Evolutionary conservation across 2,797 vertebrate species (phyloP), one percentile per base, ranked within the genome.

Genomic region (Nyctibius grandis): DNA sequence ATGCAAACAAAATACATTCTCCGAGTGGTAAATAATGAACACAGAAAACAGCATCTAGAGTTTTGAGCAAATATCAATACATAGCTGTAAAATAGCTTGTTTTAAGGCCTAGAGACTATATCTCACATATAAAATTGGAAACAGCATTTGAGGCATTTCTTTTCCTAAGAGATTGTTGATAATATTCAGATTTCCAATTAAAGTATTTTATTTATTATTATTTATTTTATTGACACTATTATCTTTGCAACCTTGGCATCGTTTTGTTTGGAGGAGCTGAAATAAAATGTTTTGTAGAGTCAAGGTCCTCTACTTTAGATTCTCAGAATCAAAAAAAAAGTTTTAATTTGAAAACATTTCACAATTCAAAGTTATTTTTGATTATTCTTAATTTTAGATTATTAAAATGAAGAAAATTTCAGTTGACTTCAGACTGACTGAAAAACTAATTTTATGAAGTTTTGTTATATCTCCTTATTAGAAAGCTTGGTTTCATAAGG

Each of bases 31-130:
- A 95, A 92, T 77, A 92, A 89, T 75, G 75, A 85, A 75, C 70
- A 68, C 28, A 84, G 85, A 57, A 76, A 84, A 59, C 8, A 91
- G 50, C 73, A 69, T 16, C 61, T 22, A 9, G 69, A 53, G 34
- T 89, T 96, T 76, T 88, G 59, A 84, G 51, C 73, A 93, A 83
- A 92, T 91, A 89, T 68, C 89, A 69, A 80, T 78, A 67, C 33
- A 26, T 15, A 40, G 69, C 73, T 89, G 61, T 75, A 79, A 88
- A 93, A 60, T 38, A 85, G 47, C 64, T 78, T 60, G 11, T 34
- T 89, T 60, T 63, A 86, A 89, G 15, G 48, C 38, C 36, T 56
- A 8, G 42, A 50, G 51, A 74, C 36, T 61, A 13, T 19, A 78
- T n/a, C 22, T 26, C 23, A 13, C 20, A 15, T 61, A 38, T 26